These are phyloP conservation scores for Platycheirus albimanus DNA, from an alignment of 2,888 invertebrate genomes.

Conservation along the genomic window DNA sequence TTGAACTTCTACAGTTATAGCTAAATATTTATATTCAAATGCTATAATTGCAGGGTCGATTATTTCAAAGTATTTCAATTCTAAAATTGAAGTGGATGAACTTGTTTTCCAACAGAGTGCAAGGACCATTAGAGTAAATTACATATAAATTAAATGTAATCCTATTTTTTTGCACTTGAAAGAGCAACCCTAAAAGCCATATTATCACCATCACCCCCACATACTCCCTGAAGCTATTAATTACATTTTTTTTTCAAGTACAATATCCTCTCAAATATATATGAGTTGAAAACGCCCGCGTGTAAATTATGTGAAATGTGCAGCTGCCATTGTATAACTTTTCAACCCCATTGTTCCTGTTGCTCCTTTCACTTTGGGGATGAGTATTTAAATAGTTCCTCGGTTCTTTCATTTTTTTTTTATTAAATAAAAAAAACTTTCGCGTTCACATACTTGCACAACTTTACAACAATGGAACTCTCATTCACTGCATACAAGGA, in stretches of 20 bases:
- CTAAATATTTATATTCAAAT: too few species aligned
- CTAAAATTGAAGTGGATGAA: neutral
- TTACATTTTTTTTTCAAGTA: neutral
- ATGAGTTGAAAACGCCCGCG: conserved; percentile 53
- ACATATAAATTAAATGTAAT: conserved; percentile 11
- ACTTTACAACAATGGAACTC: conserved; percentile 60
- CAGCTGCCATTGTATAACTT: conserved; percentile 63
- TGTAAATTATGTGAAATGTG: conserved; percentile 60
- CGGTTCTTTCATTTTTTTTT: neutral
- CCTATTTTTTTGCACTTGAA: neutral
- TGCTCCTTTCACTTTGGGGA: conserved; percentile 51
- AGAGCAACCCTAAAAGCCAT: neutral
- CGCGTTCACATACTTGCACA: conserved; percentile 58
- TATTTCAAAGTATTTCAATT: too few species aligned
- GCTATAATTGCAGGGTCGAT: too few species aligned
- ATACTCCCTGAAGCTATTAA: neutral
- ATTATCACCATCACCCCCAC: neutral
- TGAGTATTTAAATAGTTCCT: conserved; percentile 71
- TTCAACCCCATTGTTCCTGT: conserved; percentile 62
- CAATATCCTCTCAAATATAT: conserved; percentile 12
- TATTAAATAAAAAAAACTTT: conserved; percentile 46
- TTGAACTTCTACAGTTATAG: too few species aligned
- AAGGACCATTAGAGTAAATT: conserved; percentile 1
- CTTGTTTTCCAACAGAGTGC: neutral
- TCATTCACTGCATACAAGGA: conserved; percentile 62